A percentile compares a stretch with the other conserved stretches of the same genome.
These are phyloP conservation scores for Aphis craccivora DNA, from an alignment of 1,140 invertebrate genomes.

Conservation along the genomic window DNA sequence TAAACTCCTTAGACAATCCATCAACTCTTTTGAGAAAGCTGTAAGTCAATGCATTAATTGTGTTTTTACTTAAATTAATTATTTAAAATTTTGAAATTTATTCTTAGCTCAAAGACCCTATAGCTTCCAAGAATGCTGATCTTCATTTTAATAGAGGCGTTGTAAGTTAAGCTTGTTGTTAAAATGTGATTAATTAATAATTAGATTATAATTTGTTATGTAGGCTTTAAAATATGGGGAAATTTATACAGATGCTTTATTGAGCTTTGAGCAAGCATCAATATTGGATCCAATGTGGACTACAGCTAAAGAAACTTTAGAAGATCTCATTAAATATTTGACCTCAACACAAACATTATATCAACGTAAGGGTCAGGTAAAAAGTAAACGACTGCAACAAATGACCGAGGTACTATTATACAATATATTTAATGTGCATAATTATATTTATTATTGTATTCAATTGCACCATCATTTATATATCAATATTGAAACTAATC, in stretches of 20 bases:
- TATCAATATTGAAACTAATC: background rate
- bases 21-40: conserved; percentile 84
- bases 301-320: conserved; percentile 70
- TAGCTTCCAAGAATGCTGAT: conserved; percentile 78
- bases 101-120: conserved; percentile 67
- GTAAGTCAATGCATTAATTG: conserved; percentile 65
- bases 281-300: conserved; percentile 79
- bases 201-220: background rate
- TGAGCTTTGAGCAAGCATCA: conserved; percentile 73
- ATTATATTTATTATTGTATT: background rate
- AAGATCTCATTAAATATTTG: conserved; percentile 74
- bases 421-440: background rate
- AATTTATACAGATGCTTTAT: conserved; percentile 74
- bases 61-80: background rate
- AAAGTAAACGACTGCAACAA: conserved; percentile 73
- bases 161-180: conserved; percentile 68
- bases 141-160: conserved; percentile 86
- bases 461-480: background rate
- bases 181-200: background rate
- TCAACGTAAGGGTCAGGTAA: conserved; percentile 76
- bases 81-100: conserved; percentile 35
- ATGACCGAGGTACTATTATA: conserved; percentile 69
- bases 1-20: conserved; percentile 74
- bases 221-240: conserved; percentile 76
- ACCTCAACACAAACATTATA: conserved; percentile 72